A percentile compares a stretch with the other conserved stretches of the same genome.
phyloP scores from a whole-genome alignment of 2,113 vertebrate genomes.

The Thryonomys swinderianus region DNA sequence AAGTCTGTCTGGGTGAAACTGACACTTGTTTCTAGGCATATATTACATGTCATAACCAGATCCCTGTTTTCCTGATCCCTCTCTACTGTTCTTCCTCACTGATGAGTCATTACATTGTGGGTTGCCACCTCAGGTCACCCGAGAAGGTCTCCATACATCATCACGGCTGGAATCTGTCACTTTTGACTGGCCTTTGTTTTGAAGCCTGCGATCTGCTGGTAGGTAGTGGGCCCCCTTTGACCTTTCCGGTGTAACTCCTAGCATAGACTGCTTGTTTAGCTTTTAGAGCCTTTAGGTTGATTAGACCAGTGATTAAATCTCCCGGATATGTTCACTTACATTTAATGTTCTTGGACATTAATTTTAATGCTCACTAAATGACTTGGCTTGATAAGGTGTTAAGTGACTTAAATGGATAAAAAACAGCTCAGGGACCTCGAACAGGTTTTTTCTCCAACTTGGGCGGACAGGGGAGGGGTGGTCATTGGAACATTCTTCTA shows the following conservation, averaged over 20 bases:
- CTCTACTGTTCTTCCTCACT: conserved; percentile 64
- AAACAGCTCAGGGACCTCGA: conserved; percentile 59
- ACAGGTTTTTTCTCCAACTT: neutral
- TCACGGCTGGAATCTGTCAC: conserved; percentile 55
- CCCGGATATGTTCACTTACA: conserved; percentile 77
- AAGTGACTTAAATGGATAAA: conserved; percentile 66
- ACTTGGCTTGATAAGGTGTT: conserved; percentile 70
- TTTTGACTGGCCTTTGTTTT: conserved; percentile 65
- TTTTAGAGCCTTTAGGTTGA: conserved; percentile 69
- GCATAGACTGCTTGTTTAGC: conserved; percentile 52
- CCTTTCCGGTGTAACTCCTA: conserved; percentile 64
- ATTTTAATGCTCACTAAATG: conserved; percentile 77
- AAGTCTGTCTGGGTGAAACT: conserved; percentile 51
- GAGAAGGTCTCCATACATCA: conserved; percentile 65
- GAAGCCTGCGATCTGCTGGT: conserved; percentile 53
- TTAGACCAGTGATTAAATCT: conserved; percentile 75
- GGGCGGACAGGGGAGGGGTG: neutral
- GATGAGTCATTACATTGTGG: conserved; percentile 68
- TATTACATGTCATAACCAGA: conserved; percentile 67
- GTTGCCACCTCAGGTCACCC: conserved; percentile 57
- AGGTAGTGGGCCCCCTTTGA: conserved; percentile 25
- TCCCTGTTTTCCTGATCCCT: conserved; percentile 57
- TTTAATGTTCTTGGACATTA: conserved; percentile 74
- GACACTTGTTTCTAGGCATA: conserved; percentile 53
- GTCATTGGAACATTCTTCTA: neutral